These are phyloP conservation scores for Epirrhoe tristata DNA, from an alignment of 2,888 invertebrate species.

Conservation along the genomic window DNA sequence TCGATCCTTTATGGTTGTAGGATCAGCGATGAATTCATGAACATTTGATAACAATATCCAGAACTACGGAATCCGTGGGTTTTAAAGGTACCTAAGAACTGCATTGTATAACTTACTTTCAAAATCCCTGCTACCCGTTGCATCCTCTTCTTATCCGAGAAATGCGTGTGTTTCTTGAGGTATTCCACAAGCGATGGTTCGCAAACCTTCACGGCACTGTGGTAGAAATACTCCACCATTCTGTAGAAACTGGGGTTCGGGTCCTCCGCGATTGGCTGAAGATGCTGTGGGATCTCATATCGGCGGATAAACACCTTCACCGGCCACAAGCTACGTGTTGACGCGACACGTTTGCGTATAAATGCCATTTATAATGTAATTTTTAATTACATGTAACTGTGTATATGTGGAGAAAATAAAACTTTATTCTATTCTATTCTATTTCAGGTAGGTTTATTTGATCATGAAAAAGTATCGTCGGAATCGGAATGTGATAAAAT, in stretches of 20 bases:
- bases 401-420: too few species aligned
- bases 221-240: slow-evolving; percentile 90
- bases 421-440: too few species aligned
- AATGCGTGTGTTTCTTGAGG: slow-evolving; percentile 72
- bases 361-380: slow-evolving; percentile 22
- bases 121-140: slow-evolving; percentile 88
- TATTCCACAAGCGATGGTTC: slow-evolving; percentile 84
- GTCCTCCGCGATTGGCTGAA: slow-evolving; percentile 60
- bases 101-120: slow-evolving; percentile 50
- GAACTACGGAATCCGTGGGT: too few species aligned
- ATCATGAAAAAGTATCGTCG: too few species aligned
- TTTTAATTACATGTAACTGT: too few species aligned
- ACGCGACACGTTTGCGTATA: slow-evolving; percentile 21
- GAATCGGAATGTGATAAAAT: too few species aligned
- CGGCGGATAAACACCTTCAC: slow-evolving; percentile 15
- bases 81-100: too few species aligned
- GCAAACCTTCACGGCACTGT: slow-evolving; percentile 83
- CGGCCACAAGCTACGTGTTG: slow-evolving; percentile 18
- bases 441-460: neutral
- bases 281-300: slow-evolving; percentile 72
- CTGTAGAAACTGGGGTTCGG: slow-evolving; percentile 83
- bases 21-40: too few species aligned
- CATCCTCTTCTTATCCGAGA: slow-evolving; percentile 85
- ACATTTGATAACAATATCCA: too few species aligned
- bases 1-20: too few species aligned